Evolutionary conservation across 2,113 vertebrate species (phyloP).

Genomic region (Phycodurus eques): DNA sequence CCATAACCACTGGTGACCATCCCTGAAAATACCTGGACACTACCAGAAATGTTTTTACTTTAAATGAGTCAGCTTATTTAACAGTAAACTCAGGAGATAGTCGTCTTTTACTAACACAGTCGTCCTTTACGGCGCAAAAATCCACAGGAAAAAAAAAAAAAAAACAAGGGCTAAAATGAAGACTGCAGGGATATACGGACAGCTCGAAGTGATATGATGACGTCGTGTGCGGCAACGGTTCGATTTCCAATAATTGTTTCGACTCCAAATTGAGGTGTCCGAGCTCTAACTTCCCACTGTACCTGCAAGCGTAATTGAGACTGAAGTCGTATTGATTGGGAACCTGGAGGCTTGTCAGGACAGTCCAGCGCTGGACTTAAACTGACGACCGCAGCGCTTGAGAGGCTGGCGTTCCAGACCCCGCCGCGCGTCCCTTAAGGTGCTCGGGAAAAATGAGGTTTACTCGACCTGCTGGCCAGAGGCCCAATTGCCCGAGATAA

Average conservation of each 20-base stretch:
- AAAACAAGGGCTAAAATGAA: background rate
- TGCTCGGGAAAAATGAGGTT: constrained; percentile 3
- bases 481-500: background rate
- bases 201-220: background rate
- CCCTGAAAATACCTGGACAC: too few species aligned
- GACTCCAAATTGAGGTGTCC: background rate
- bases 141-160: background rate
- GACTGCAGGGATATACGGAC: background rate
- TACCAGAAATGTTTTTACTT: too few species aligned
- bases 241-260: background rate
- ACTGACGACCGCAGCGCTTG: background rate
- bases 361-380: background rate
- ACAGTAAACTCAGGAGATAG: too few species aligned
- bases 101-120: too few species aligned
- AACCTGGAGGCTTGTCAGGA: constrained; percentile 1
- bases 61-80: too few species aligned
- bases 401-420: background rate
- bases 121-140: background rate
- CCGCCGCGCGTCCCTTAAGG: background rate
- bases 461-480: background rate
- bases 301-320: background rate
- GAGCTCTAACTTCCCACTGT: background rate
- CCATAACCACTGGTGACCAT: too few species aligned
- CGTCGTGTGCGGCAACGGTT: background rate
- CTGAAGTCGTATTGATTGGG: background rate